Percentiles rank a stretch among this genome's conserved stretches.
Evolutionary conservation across 2,113 vertebrate species (phyloP).

Genomic region (Glaucidium brasilianum): DNA sequence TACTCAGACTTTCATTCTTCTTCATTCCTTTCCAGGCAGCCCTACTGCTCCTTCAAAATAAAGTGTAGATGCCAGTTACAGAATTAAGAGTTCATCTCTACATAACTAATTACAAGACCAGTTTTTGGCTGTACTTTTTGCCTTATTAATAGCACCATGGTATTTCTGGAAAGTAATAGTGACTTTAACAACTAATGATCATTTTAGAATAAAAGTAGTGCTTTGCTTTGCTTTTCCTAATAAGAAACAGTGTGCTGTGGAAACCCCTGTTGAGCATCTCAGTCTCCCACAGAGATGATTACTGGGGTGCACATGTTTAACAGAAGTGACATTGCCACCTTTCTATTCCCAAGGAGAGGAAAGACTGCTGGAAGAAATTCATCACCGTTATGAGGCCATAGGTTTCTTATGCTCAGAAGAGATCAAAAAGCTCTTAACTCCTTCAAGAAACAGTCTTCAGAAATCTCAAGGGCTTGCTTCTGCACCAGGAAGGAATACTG

Average conservation of each 20-base stretch:
- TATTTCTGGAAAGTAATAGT: background rate
- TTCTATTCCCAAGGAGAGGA: background rate
- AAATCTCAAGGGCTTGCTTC: background rate
- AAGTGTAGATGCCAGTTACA: background rate
- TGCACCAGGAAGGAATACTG: background rate
- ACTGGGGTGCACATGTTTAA: accelerated
- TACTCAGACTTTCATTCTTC: background rate
- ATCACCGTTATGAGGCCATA: background rate
- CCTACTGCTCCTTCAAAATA: background rate
- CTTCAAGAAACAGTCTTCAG: background rate
- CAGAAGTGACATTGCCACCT: background rate
- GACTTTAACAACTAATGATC: background rate
- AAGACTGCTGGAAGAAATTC: background rate
- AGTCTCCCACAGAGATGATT: background rate
- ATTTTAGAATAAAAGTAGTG: background rate
- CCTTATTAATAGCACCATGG: background rate
- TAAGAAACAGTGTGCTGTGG: background rate
- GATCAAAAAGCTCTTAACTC: background rate
- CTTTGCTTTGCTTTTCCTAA: background rate
- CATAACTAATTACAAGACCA: background rate
- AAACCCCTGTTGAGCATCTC: background rate
- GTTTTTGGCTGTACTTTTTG: background rate
- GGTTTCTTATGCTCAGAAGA: background rate
- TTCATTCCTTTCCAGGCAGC: background rate
- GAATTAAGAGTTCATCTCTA: background rate